A percentile compares a stretch with the other conserved stretches of the same genome.
These are phyloP conservation scores for Mythimna loreyi DNA, from an alignment of 2,888 invertebrate species.

Conservation along the genomic window DNA sequence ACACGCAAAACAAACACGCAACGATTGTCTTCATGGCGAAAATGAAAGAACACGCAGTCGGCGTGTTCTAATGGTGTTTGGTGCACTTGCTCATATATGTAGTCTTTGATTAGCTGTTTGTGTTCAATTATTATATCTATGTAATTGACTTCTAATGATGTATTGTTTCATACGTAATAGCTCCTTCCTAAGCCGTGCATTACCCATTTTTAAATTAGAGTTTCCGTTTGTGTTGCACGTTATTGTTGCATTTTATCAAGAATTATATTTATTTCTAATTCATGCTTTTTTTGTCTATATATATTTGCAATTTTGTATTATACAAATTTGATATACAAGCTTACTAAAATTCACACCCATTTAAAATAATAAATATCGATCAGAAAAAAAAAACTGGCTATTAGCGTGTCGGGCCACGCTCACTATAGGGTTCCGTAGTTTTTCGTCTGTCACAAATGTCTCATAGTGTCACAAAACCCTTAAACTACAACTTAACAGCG, in stretches of 20 bases:
- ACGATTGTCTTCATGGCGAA: conserved; percentile 50
- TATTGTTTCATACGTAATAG: background rate
- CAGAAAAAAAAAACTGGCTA: too few relatives aligned
- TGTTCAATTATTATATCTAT: conserved; percentile 26
- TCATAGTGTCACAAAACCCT: too few relatives aligned
- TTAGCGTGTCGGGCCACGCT: too few relatives aligned
- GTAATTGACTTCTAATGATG: conserved; percentile 1
- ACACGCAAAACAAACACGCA: conserved; percentile 35
- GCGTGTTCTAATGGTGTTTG: conserved; percentile 8
- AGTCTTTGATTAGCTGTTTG: background rate
- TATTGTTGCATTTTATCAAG: background rate
- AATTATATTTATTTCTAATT: background rate
- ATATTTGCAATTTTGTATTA: background rate
- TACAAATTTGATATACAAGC: too few relatives aligned
- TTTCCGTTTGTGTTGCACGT: conserved; percentile 15
- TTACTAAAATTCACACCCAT: too few relatives aligned
- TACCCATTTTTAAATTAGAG: background rate
- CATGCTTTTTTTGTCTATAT: background rate
- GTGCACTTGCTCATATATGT: conserved; percentile 21
- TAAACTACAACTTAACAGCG: too few relatives aligned
- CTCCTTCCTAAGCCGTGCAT: conserved; percentile 3
- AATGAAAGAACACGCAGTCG: too few relatives aligned
- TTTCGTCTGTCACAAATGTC: too few relatives aligned
- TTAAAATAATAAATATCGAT: too few relatives aligned
- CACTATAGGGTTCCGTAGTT: too few relatives aligned